Evolutionary conservation across 2,113 vertebrate genomes (phyloP), one percentile per base, ranked within the genome.

Genomic region (Pandion haliaetus): DNA sequence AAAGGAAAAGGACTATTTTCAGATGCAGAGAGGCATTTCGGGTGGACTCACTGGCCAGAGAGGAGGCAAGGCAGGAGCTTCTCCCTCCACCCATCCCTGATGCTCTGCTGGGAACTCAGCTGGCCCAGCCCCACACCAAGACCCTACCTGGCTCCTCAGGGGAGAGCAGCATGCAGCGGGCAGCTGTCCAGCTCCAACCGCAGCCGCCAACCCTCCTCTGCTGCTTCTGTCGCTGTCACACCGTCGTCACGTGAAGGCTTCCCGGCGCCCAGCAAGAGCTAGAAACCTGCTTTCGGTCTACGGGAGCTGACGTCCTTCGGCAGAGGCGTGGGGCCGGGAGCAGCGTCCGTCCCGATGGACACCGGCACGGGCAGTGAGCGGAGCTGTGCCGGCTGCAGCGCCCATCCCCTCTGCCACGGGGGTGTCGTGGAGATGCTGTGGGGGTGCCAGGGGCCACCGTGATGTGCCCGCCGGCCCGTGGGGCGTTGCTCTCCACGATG

Each of bases 401-500:
- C 17, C 42, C 0, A 5, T 15, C 9, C 28, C 34, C 32, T 52
- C 14, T 66, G 85, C 85, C 2, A 0, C 2, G 3, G 61, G 49
- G 21, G 6, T 8, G 82, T 58, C 5, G 6, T 0, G 2, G 8
- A 8, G 19, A 17, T 5, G 4, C 79, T 1, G 12, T 7, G 34
- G 54, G 72, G 15, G 36, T 77, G 49, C 91, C 7, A 7, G 79
- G 45, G 23, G 16, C 74, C 1, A 8, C 88, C 0, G 19, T 6
- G 49, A 17, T 8, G 10, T 7, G 65, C 36, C 92, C 2, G 2
- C 26, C 18, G 40, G 49, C 49, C 40, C 2, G 14, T 1, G 12
- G 32, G 14, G 29, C 4, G 24, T 96, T 99, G 94, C 98, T 99
- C n/a, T 98, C 97, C 89, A 98, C 97, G 65, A 99, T 98, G 40